These are phyloP conservation scores for Leptinotarsa haldemani DNA, from an alignment of 2,888 invertebrate species.

Conservation along the genomic window DNA sequence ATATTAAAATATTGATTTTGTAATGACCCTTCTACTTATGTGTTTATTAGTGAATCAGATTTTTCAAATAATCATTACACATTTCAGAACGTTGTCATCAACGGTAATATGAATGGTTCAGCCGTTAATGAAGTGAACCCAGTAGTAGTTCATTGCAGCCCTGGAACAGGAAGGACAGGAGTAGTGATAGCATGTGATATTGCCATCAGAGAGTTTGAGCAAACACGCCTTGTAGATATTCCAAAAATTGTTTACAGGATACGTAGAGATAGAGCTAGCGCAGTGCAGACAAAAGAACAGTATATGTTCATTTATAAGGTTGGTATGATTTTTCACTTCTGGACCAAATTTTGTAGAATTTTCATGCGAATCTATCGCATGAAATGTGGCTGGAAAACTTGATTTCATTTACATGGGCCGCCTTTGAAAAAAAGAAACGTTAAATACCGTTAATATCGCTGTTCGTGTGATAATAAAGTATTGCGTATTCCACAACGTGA, in stretches of 20 bases:
- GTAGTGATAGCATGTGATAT: conserved; percentile 88
- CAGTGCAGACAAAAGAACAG: conserved; percentile 91
- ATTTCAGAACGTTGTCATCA: conserved; percentile 53
- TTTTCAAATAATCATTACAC: too few species aligned
- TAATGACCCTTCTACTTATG: too few species aligned
- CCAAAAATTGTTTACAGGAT: conserved; percentile 86
- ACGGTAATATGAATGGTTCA: conserved; percentile 53
- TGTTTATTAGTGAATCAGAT: too few species aligned
- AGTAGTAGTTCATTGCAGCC: conserved; percentile 86
- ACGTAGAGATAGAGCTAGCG: conserved; percentile 87
- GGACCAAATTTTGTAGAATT: background rate
- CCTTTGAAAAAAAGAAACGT: too few species aligned
- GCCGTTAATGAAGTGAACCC: conserved; percentile 71
- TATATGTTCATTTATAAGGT: conserved; percentile 94
- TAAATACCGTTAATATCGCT: too few species aligned
- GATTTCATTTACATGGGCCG: too few species aligned
- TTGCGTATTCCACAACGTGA: too few species aligned
- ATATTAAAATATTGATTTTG: too few species aligned
- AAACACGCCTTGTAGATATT: conserved; percentile 84
- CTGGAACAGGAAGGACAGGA: conserved; percentile 91
- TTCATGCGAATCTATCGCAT: background rate
- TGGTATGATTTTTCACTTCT: background rate
- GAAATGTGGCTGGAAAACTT: too few species aligned
- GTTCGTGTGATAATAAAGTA: too few species aligned
- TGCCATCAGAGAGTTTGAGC: conserved; percentile 87